A percentile compares a stretch with the other conserved stretches of the same genome.
phyloP scores from a whole-genome alignment of 2,888 invertebrate species.

The Lasioglossum vierecki region DNA sequence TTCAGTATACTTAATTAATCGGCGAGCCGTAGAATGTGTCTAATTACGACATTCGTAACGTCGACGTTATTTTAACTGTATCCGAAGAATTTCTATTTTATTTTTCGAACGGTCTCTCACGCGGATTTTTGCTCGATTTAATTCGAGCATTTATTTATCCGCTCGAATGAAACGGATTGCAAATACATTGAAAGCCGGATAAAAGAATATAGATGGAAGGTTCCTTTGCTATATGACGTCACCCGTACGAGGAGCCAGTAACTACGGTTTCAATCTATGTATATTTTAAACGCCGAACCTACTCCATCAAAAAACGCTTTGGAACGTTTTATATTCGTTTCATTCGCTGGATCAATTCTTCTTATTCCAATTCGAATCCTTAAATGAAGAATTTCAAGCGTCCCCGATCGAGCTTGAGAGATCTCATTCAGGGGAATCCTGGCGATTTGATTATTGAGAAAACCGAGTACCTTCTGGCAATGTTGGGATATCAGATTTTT shows the following conservation, averaged over 20 bases:
- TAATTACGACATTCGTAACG: background rate
- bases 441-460: slow-evolving; percentile 30
- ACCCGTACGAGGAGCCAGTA: background rate
- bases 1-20: background rate
- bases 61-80: background rate
- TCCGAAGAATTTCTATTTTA: background rate
- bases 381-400: slow-evolving; percentile 20
- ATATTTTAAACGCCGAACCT: slow-evolving; percentile 38
- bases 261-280: slow-evolving; percentile 34
- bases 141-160: background rate
- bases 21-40: background rate
- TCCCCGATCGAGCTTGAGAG: slow-evolving; percentile 5
- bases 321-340: slow-evolving; percentile 39
- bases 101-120: background rate
- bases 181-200: background rate
- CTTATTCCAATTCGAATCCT: slow-evolving; percentile 12
- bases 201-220: background rate
- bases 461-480: background rate
- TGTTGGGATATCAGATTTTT: background rate
- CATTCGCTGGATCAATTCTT: slow-evolving; percentile 30
- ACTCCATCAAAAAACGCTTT: slow-evolving; percentile 20
- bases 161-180: background rate
- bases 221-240: background rate
- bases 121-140: background rate
- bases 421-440: slow-evolving; percentile 7